Evolutionary conservation across 2,797 vertebrate species (phyloP).

Genomic region (Delichon dasypus): DNA sequence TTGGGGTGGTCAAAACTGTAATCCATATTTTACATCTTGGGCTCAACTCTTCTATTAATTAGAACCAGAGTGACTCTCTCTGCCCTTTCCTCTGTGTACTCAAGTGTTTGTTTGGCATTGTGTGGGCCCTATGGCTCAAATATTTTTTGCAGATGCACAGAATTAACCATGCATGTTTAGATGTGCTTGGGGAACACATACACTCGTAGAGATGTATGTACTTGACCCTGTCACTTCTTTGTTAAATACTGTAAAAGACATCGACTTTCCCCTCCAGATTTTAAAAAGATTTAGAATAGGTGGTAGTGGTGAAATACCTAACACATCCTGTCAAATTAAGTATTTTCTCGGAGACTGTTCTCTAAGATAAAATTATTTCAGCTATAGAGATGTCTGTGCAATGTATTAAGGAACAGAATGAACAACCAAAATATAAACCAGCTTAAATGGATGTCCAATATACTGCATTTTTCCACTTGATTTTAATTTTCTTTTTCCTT

Average conservation of each 20-base stretch:
- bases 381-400: constrained; percentile 24
- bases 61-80: not conserved
- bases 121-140: constrained; percentile 40
- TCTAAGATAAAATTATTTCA: constrained; percentile 21
- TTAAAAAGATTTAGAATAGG: constrained; percentile 44
- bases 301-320: constrained; percentile 31
- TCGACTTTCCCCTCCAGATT: constrained; percentile 30
- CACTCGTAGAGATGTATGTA: constrained; percentile 3
- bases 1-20: not conserved
- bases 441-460: constrained; percentile 23
- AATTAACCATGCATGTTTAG: constrained; percentile 48
- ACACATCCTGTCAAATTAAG: constrained; percentile 25
- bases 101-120: constrained; percentile 53
- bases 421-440: constrained; percentile 37
- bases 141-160: constrained; percentile 60
- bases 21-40: not conserved
- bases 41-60: constrained; percentile 32
- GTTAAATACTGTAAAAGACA: constrained; percentile 54
- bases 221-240: constrained; percentile 51
- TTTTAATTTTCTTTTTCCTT: constrained; percentile 46
- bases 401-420: constrained; percentile 6
- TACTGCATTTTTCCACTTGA: constrained; percentile 28
- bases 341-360: constrained; percentile 25
- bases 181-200: constrained; percentile 45
- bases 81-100: not conserved